phyloP scores from a whole-genome alignment of 2,113 vertebrate genomes.

The Myanophis thanlyinensis region DNA sequence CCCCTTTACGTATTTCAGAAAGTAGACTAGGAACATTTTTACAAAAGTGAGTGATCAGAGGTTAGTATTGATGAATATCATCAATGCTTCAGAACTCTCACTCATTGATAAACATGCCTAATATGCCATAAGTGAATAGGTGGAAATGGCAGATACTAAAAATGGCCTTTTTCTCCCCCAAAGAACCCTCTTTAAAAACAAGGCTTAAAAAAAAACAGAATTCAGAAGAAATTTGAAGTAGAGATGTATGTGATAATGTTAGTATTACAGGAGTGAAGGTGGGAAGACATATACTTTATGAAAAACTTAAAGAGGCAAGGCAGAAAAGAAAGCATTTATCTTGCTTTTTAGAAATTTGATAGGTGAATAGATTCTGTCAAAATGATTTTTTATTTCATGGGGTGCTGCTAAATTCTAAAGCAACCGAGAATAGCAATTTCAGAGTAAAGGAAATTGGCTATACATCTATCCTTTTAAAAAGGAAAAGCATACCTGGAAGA shows the following conservation, averaged over 20 bases:
- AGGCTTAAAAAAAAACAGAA: constrained; percentile 19
- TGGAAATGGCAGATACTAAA: background rate
- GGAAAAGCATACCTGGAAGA: background rate
- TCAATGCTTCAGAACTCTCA: background rate
- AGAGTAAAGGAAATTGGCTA: constrained; percentile 11
- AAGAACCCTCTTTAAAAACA: background rate
- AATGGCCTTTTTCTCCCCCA: background rate
- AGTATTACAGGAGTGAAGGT: background rate
- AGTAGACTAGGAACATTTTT: background rate
- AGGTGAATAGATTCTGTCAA: background rate
- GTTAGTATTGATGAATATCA: background rate
- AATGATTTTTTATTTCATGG: constrained; percentile 1
- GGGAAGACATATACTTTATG: background rate
- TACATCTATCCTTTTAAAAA: background rate
- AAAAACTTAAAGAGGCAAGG: background rate
- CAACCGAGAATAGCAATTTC: background rate
- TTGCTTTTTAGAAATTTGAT: background rate
- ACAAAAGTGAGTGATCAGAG: background rate
- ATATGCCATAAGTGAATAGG: background rate
- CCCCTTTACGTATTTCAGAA: background rate
- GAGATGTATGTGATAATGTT: background rate
- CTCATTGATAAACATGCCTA: background rate
- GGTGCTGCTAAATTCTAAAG: background rate
- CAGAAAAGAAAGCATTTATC: constrained; percentile 18
- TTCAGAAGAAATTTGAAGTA: constrained; percentile 6